Evolutionary conservation across 1,140 invertebrate genomes (phyloP).

Genomic region (Drosophila teissieri): DNA sequence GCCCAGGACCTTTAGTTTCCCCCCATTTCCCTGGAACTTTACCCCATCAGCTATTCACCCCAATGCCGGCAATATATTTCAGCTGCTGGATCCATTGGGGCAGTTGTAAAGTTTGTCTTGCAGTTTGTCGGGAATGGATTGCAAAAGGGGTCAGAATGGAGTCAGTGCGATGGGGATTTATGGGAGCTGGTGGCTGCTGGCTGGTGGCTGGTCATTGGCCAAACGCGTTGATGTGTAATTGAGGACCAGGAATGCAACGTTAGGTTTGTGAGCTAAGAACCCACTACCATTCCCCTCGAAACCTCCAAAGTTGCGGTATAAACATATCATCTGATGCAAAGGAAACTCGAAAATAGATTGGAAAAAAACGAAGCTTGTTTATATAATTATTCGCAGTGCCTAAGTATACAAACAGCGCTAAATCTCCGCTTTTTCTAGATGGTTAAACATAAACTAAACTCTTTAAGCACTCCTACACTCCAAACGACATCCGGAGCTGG

Average conservation of each 20-base stretch:
- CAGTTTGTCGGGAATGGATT: constrained; percentile 44
- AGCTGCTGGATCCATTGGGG: constrained; percentile 30
- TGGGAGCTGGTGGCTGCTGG: constrained; percentile 16
- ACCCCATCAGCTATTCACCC: background rate
- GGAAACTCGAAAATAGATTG: background rate
- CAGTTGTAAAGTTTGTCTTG: constrained; percentile 54
- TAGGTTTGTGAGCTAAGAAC: constrained; percentile 15
- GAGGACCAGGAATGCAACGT: constrained; percentile 25
- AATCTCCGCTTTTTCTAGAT: background rate
- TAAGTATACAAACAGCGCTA: background rate
- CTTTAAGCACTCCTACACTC: background rate
- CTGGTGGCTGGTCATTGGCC: constrained; percentile 34
- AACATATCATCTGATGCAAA: background rate
- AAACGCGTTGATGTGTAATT: constrained; percentile 60
- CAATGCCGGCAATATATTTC: constrained; percentile 28
- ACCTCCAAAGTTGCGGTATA: background rate
- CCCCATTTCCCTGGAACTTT: background rate
- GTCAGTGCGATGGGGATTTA: constrained; percentile 4
- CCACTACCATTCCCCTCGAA: background rate
- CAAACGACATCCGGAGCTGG: background rate
- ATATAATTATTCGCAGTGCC: background rate
- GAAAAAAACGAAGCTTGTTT: background rate
- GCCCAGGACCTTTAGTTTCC: background rate
- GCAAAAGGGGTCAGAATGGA: constrained; percentile 21
- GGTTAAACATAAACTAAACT: background rate